Evolutionary conservation across 2,113 vertebrate genomes (phyloP).

Genomic region (Pteronura brasiliensis): DNA sequence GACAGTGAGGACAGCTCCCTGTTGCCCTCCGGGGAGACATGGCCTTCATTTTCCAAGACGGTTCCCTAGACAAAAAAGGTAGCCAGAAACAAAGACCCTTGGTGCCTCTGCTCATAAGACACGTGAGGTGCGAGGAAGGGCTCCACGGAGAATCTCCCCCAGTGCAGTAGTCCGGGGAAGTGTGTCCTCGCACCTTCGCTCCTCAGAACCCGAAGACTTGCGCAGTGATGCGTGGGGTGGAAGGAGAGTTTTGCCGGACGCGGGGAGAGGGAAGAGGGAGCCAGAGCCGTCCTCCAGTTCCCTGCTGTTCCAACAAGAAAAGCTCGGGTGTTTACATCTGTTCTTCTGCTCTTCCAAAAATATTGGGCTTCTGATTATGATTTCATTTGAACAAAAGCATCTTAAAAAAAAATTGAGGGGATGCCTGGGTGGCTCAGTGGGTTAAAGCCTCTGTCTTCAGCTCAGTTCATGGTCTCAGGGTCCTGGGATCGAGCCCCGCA

Average conservation of each 20-base stretch:
- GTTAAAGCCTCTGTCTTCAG: too few species aligned
- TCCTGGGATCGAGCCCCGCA: too few species aligned
- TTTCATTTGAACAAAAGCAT: not conserved
- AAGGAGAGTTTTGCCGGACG: not conserved
- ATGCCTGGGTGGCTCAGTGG: too few species aligned
- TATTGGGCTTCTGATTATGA: not conserved
- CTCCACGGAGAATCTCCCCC: not conserved
- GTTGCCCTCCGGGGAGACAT: not conserved
- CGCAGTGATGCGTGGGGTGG: not conserved
- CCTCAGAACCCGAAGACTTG: not conserved
- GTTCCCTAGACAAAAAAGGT: not conserved
- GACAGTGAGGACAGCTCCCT: not conserved
- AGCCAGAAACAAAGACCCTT: not conserved
- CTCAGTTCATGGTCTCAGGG: too few species aligned
- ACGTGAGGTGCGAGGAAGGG: not conserved
- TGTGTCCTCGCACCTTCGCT: not conserved
- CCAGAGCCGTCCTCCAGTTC: not conserved
- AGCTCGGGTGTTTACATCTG: not conserved
- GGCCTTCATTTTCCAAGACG: not conserved
- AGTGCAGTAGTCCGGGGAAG: not conserved
- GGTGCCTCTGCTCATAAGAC: not conserved
- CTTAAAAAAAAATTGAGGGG: not conserved
- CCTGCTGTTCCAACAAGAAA: not conserved
- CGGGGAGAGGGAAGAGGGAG: not conserved
- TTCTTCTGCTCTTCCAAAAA: not conserved